These are phyloP conservation scores for Picus viridis DNA, from an alignment of 2,797 vertebrate species.

Conservation along the genomic window DNA sequence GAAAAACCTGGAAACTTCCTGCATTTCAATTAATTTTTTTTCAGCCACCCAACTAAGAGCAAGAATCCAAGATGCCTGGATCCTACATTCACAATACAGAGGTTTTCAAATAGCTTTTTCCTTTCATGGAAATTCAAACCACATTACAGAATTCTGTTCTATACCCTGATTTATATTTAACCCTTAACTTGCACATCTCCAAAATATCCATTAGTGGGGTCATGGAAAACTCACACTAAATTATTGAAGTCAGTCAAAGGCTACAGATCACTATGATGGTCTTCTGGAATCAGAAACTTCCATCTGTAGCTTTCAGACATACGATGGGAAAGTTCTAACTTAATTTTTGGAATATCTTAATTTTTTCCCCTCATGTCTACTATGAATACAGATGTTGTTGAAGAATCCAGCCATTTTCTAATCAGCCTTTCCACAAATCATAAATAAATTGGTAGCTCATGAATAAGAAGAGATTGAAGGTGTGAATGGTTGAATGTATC, in stretches of 20 bases:
- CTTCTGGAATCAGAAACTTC: not conserved
- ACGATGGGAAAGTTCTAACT: not conserved
- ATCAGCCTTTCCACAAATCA: not conserved
- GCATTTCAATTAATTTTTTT: not conserved
- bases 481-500: not conserved
- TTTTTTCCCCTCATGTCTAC: not conserved
- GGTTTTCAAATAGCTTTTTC: not conserved
- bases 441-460: not conserved
- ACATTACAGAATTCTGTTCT: not conserved
- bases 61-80: not conserved
- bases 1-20: not conserved
- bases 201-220: not conserved
- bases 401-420: not conserved
- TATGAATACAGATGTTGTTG: not conserved
- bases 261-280: accelerated
- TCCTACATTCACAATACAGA: not conserved
- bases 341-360: not conserved
- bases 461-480: not conserved
- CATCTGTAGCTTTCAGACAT: not conserved
- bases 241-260: not conserved
- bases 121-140: not conserved
- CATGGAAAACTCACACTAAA: not conserved
- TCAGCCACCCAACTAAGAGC: not conserved
- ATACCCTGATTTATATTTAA: not conserved
- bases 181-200: not conserved